Conservation (phyloP, 2,888 invertebrate genomes). For the Stegophylla sp. region DNA sequence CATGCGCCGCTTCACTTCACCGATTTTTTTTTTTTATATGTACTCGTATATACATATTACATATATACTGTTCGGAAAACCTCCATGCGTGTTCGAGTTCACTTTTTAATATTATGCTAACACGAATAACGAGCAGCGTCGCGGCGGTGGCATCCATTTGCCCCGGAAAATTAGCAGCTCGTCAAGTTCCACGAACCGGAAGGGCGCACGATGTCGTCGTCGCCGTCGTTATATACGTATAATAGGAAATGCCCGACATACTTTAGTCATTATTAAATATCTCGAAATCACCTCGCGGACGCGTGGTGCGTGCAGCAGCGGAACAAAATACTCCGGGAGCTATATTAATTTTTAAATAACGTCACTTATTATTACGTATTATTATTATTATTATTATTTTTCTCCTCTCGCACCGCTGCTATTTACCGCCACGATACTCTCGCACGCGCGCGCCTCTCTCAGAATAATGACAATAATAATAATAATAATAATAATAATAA, state of each 20-base stretch:
- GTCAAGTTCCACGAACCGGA: slow-evolving; percentile 46
- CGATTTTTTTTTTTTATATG: too few species aligned
- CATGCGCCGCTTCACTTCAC: background rate
- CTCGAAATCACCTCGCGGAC: slow-evolving; percentile 52
- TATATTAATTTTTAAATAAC: slow-evolving; percentile 55
- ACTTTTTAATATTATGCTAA: slow-evolving; percentile 50
- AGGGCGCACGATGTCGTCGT: background rate
- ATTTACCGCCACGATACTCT: too few species aligned
- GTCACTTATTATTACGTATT: slow-evolving; percentile 28
- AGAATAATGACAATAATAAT: background rate
- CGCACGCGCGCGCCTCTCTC: too few species aligned
- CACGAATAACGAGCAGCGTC: too few species aligned
- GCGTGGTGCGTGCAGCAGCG: background rate
- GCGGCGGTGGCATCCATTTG: background rate
- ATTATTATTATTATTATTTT: too few species aligned
- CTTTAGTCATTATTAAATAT: slow-evolving; percentile 58
- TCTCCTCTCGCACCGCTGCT: too few species aligned
- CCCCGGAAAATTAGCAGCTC: slow-evolving; percentile 53
- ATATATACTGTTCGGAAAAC: too few species aligned
- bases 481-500: background rate
- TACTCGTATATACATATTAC: too few species aligned
- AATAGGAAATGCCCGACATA: slow-evolving; percentile 49
- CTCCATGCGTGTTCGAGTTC: background rate
- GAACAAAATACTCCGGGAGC: background rate
- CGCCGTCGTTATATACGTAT: background rate